phyloP scores from a whole-genome alignment of 2,888 invertebrate genomes.

The Thymelicus lineola region DNA sequence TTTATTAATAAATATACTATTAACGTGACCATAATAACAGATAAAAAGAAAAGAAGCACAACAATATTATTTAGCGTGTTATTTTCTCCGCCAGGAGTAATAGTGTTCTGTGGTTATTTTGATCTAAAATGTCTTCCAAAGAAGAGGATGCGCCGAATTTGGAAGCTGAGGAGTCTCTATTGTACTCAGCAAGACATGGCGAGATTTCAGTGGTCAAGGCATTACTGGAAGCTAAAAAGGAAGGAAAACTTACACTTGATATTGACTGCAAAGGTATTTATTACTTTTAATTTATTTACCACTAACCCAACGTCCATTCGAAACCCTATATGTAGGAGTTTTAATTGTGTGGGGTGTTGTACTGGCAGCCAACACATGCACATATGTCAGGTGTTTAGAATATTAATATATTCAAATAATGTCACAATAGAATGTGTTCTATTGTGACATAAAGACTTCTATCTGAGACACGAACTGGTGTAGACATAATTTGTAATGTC shows the following conservation, averaged over 20 bases:
- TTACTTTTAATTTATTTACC: constrained; percentile 23
- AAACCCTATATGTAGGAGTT: too few species aligned
- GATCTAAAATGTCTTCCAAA: constrained; percentile 57
- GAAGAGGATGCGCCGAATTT: constrained; percentile 54
- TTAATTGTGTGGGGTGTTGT: too few species aligned
- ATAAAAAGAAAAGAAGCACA: not conserved
- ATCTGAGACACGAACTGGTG: too few species aligned
- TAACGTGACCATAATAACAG: not conserved
- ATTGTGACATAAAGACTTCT: too few species aligned
- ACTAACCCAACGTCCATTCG: too few species aligned
- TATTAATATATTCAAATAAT: too few species aligned
- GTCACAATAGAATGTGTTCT: too few species aligned
- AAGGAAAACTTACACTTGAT: constrained; percentile 83
- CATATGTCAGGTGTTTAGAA: too few species aligned
- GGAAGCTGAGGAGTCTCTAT: constrained; percentile 84
- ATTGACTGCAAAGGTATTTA: constrained; percentile 87
- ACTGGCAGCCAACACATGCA: too few species aligned
- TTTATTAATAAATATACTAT: not conserved
- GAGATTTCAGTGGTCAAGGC: constrained; percentile 83
- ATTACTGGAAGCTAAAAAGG: constrained; percentile 77
- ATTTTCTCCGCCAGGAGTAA: too few species aligned
- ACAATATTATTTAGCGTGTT: not conserved
- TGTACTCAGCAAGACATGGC: constrained; percentile 87
- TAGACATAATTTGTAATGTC: too few species aligned
- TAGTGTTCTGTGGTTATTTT: too few species aligned